Evolutionary conservation across 2,113 vertebrate genomes (phyloP).

Genomic region (Nothobranchius furzeri): DNA sequence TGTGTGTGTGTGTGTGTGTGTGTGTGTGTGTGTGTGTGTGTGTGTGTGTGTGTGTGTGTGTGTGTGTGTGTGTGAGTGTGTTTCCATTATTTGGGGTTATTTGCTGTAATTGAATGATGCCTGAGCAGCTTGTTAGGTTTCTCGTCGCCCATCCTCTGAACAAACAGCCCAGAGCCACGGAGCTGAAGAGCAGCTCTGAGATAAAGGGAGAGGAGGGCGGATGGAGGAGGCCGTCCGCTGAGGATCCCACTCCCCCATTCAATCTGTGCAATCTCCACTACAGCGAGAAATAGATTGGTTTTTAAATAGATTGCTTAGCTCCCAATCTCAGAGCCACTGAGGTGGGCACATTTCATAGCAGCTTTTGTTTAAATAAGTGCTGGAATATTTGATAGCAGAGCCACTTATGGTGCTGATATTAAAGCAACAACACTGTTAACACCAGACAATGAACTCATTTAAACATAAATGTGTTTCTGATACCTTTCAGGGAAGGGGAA

Average conservation of each 20-base stretch:
- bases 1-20: too few relatives aligned
- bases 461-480: conserved; percentile 31
- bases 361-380: conserved; percentile 70
- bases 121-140: conserved; percentile 10
- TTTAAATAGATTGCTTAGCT: conserved; percentile 81
- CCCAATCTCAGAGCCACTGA: conserved; percentile 67
- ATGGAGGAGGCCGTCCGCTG: conserved; percentile 61
- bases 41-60: too few relatives aligned
- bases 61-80: too few relatives aligned
- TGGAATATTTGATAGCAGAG: conserved; percentile 55
- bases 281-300: conserved; percentile 77
- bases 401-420: conserved; percentile 59
- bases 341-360: conserved; percentile 75
- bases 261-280: conserved; percentile 74
- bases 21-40: too few relatives aligned
- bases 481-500: not conserved
- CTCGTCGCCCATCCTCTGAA: not conserved
- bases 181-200: conserved; percentile 63
- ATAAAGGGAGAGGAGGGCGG: conserved; percentile 62
- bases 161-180: conserved; percentile 41
- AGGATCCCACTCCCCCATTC: conserved; percentile 75
- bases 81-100: conserved; percentile 13
- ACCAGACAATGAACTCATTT: conserved; percentile 51
- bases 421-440: conserved; percentile 31
- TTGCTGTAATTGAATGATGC: conserved; percentile 34